Percentiles rank a stretch among this genome's conserved stretches.
phyloP scores from a whole-genome alignment of 2,888 invertebrate species.

The Yponomeuta sedellus region DNA sequence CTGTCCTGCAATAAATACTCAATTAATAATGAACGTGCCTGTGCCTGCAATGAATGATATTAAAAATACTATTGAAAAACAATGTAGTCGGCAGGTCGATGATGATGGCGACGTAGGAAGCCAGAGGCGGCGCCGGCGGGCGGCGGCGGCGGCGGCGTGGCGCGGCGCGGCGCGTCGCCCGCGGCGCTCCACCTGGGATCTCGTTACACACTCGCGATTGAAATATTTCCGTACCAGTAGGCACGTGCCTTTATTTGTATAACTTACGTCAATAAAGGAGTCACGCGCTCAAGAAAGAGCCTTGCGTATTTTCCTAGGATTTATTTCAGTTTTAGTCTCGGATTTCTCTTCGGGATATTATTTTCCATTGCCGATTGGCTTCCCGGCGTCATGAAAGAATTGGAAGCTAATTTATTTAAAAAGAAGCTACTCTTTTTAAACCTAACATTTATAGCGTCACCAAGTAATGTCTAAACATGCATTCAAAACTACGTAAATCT shows the following conservation, averaged over 20 bases:
- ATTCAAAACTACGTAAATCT: no score
- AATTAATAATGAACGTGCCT: no score
- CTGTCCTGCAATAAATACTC: no score
- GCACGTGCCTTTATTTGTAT: constrained; percentile 38
- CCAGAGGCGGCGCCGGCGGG: neutral
- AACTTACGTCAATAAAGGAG: constrained; percentile 34
- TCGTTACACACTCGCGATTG: constrained; percentile 42
- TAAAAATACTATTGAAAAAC: neutral
- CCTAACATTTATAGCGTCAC: neutral
- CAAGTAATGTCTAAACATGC: neutral
- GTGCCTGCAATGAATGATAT: neutral
- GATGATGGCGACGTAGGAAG: neutral
- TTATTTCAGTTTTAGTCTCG: constrained; percentile 3
- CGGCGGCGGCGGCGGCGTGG: constrained; percentile 20
- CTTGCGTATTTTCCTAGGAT: constrained; percentile 18
- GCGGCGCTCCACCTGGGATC: constrained; percentile 34
- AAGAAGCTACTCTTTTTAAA: neutral
- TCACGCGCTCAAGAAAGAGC: constrained; percentile 29
- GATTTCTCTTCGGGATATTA: constrained; percentile 2
- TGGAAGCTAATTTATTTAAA: neutral
- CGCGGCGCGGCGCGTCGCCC: constrained; percentile 15
- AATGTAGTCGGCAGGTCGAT: constrained; percentile 7
- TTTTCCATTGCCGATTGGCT: neutral
- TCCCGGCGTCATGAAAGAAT: neutral
- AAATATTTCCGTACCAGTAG: constrained; percentile 41